Evolutionary conservation across 2,797 vertebrate species (phyloP).

Genomic region (Lophotriccus pileatus): DNA sequence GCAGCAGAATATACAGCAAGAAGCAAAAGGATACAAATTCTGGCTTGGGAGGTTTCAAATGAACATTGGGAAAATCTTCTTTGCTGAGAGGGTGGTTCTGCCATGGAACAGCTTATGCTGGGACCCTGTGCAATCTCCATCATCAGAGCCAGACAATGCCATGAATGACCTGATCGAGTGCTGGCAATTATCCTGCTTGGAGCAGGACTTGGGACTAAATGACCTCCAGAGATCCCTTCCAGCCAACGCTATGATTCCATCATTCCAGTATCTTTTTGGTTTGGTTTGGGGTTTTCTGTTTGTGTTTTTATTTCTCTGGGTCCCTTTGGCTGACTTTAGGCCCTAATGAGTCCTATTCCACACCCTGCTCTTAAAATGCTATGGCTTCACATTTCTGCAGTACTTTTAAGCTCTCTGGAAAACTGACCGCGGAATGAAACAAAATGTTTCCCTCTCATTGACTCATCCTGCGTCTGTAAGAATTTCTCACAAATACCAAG

Average conservation of each 20-base stretch:
- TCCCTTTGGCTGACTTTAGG: background rate
- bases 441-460: background rate
- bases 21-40: background rate
- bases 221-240: background rate
- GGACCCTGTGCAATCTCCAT: background rate
- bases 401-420: background rate
- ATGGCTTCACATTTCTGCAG: background rate
- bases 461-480: background rate
- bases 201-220: background rate
- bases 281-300: slow-evolving; percentile 15
- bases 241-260: background rate
- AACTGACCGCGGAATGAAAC: background rate
- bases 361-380: background rate
- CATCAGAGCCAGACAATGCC: background rate
- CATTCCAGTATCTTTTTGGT: background rate
- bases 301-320: background rate
- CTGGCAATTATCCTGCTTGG: background rate
- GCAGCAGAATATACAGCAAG: background rate
- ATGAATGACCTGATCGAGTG: background rate
- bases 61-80: background rate
- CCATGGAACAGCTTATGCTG: background rate
- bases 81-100: background rate
- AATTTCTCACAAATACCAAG: background rate
- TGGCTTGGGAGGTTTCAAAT: background rate
- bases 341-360: background rate